A percentile compares a stretch with the other conserved stretches of the same genome.
phyloP scores from a whole-genome alignment of 2,113 vertebrate species.

The Azemiops feae region DNA sequence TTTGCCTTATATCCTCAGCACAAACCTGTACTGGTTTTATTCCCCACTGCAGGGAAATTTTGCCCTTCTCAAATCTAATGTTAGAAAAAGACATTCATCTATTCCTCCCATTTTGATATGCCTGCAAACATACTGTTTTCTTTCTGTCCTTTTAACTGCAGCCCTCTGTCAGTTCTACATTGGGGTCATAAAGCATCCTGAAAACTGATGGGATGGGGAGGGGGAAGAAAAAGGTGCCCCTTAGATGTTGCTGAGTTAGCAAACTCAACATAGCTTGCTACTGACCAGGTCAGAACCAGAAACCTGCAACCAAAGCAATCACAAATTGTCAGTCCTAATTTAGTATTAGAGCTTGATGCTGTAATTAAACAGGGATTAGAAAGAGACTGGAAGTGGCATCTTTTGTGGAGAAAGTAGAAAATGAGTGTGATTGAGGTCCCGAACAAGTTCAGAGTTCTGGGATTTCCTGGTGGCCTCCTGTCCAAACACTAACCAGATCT shows the following conservation, averaged over 20 bases:
- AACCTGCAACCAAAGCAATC: background rate
- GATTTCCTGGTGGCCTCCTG: background rate
- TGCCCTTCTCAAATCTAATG: background rate
- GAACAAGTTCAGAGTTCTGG: background rate
- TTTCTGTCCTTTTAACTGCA: background rate
- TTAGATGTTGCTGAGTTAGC: background rate
- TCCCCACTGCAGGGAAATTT: background rate
- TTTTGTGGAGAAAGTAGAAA: background rate
- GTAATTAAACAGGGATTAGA: background rate
- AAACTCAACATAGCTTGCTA: background rate
- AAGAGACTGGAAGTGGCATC: background rate
- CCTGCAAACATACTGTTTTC: background rate
- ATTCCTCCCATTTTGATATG: background rate
- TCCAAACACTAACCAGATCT: background rate
- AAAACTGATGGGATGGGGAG: background rate
- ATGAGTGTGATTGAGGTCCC: background rate
- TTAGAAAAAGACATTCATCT: background rate
- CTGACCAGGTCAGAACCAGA: background rate
- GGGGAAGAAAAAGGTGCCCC: background rate
- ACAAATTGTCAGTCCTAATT: background rate
- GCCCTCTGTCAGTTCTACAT: background rate
- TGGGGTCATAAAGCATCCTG: background rate
- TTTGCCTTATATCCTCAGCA: background rate
- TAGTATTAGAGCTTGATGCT: background rate
- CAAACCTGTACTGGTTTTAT: background rate